Conservation (phyloP, 1,140 invertebrate species). For the Hycleus phaleratus region DNA sequence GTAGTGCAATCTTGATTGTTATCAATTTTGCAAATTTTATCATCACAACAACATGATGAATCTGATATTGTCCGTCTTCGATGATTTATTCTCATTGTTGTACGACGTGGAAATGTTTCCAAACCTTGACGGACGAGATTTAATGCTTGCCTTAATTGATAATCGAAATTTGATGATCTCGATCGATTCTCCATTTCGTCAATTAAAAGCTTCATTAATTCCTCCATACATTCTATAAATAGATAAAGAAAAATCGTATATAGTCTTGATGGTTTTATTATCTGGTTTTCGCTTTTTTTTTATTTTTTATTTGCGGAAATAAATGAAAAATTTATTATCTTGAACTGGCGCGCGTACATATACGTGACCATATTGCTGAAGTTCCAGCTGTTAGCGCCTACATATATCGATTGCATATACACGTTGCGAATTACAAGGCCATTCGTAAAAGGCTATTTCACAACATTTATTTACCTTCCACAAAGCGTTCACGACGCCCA, state of each 20-base stretch:
- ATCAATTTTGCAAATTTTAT: too few species aligned
- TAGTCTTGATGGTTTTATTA: too few species aligned
- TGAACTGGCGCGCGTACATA: neutral
- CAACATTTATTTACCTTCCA: constrained; percentile 18
- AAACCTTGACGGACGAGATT: neutral
- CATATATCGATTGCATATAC: constrained; percentile 24
- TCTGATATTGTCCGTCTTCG: too few species aligned
- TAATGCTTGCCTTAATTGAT: constrained; percentile 6
- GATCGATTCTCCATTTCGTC: constrained; percentile 5
- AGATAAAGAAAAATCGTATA: too few species aligned
- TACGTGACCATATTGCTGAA: constrained; percentile 18
- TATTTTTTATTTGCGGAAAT: too few species aligned
- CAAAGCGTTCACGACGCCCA: neutral
- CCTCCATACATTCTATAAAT: constrained; percentile 9
- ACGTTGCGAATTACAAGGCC: constrained; percentile 28
- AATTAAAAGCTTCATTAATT: constrained; percentile 5
- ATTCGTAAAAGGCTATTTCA: constrained; percentile 28
- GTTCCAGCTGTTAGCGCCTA: constrained; percentile 27
- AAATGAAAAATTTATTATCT: too few species aligned
- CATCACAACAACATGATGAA: too few species aligned
- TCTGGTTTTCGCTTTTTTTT: too few species aligned
- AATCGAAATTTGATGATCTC: constrained; percentile 7
- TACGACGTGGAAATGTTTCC: too few species aligned
- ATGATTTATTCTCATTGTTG: too few species aligned
- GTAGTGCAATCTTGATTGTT: too few species aligned